These are phyloP conservation scores for Apostichopus leukothele DNA, from an alignment of 53 echinoderm and acorn worm species.

Conservation along the genomic window DNA sequence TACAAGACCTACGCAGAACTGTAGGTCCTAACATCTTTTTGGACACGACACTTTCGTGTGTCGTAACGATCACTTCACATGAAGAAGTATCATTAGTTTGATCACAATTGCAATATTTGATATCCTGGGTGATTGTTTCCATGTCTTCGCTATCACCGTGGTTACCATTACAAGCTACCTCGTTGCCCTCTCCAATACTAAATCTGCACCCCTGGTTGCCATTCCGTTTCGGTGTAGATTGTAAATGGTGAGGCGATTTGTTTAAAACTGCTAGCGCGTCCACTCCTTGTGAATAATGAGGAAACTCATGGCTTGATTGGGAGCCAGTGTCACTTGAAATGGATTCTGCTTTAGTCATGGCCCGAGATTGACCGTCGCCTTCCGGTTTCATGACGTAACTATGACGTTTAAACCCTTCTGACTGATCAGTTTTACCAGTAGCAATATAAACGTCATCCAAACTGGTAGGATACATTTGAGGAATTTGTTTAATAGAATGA, in stretches of 20 bases:
- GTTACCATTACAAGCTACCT: background rate
- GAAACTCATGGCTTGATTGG: background rate
- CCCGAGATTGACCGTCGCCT: background rate
- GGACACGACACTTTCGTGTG: conserved; percentile 34
- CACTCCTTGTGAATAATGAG: background rate
- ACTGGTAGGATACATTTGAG: conserved; percentile 20
- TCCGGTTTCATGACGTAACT: background rate
- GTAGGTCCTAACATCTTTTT: conserved; percentile 7
- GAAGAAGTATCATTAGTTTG: background rate
- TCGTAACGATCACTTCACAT: conserved; percentile 40
- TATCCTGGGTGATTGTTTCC: background rate
- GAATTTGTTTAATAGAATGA: background rate
- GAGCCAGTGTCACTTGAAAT: background rate
- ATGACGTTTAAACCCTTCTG: background rate
- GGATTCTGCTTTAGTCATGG: background rate
- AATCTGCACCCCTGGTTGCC: background rate
- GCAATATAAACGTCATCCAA: background rate
- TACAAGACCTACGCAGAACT: background rate
- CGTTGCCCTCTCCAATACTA: background rate
- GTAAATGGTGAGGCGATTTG: background rate
- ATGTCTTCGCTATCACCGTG: background rate
- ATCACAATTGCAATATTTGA: conserved; percentile 5
- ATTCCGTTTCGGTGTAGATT: conserved; percentile 22
- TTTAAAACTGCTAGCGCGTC: background rate
- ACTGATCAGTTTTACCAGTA: background rate